phyloP scores from a whole-genome alignment of 2,797 vertebrate species.

The Orientallactaga sibirica region DNA sequence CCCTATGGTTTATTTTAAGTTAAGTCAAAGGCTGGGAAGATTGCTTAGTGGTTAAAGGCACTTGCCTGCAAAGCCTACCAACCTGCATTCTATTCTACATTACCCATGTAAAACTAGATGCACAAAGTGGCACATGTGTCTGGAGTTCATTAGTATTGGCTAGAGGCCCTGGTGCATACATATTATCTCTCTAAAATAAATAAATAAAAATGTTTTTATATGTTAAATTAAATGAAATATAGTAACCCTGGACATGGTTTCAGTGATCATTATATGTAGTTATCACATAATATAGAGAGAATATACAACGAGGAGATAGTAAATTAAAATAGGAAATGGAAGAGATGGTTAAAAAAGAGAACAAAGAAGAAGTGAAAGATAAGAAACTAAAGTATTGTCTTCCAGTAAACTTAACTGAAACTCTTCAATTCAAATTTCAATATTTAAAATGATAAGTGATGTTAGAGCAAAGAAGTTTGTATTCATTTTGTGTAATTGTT shows the following conservation, averaged over 20 bases:
- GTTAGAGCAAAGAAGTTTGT: constrained; percentile 58
- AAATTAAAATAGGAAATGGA: background rate
- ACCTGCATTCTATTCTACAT: no score
- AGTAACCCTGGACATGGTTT: background rate
- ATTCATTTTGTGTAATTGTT: constrained; percentile 77
- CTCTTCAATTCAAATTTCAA: constrained; percentile 46
- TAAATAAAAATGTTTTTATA: background rate
- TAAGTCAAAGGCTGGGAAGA: no score
- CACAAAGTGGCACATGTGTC: no score
- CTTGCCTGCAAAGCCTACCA: no score
- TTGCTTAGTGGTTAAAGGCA: no score
- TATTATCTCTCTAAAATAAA: no score
- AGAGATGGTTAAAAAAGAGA: background rate
- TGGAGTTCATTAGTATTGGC: no score
- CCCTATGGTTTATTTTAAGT: background rate
- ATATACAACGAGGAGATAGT: background rate
- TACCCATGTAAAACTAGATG: no score
- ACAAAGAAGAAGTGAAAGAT: background rate
- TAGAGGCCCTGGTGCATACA: no score
- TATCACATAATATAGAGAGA: background rate
- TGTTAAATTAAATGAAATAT: background rate
- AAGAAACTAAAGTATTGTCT: background rate
- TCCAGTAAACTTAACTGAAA: constrained; percentile 24
- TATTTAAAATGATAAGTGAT: constrained; percentile 63
- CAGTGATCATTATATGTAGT: background rate